Percentiles rank a stretch among this genome's conserved stretches.
These are phyloP conservation scores for Odocoileus virginianus DNA, from an alignment of 2,113 vertebrate species.

Conservation along the genomic window DNA sequence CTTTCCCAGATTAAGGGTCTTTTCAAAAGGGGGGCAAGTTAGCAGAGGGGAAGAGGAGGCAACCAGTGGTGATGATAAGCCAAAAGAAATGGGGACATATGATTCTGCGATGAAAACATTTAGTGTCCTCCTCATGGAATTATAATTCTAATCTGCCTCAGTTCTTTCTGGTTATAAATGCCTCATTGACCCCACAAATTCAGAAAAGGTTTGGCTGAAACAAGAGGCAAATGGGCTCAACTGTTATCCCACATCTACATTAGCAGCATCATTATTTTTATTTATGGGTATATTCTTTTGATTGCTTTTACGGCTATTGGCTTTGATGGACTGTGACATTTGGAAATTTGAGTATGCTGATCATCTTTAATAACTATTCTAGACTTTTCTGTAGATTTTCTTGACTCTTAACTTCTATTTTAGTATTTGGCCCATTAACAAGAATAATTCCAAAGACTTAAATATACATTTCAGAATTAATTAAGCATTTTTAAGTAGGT, in stretches of 20 bases:
- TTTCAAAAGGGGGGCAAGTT: neutral
- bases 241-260: neutral
- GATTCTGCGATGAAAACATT: neutral
- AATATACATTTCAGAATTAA: conserved; percentile 7
- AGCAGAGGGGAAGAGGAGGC: neutral
- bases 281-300: neutral
- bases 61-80: neutral
- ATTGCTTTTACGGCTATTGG: conserved; percentile 18
- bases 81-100: neutral
- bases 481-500: neutral
- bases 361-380: neutral
- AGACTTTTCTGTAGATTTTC: neutral
- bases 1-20: neutral
- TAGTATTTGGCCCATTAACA: neutral
- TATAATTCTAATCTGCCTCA: neutral
- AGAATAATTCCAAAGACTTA: conserved; percentile 38
- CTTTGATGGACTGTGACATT: neutral
- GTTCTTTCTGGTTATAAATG: conserved; percentile 29
- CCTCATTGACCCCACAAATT: conserved; percentile 4
- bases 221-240: neutral
- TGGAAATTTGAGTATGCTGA: neutral
- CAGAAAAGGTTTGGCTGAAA: neutral
- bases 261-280: conserved; percentile 6
- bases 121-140: neutral
- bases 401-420: neutral